phyloP scores from a whole-genome alignment of 2,113 vertebrate species.

The Python bivittatus region DNA sequence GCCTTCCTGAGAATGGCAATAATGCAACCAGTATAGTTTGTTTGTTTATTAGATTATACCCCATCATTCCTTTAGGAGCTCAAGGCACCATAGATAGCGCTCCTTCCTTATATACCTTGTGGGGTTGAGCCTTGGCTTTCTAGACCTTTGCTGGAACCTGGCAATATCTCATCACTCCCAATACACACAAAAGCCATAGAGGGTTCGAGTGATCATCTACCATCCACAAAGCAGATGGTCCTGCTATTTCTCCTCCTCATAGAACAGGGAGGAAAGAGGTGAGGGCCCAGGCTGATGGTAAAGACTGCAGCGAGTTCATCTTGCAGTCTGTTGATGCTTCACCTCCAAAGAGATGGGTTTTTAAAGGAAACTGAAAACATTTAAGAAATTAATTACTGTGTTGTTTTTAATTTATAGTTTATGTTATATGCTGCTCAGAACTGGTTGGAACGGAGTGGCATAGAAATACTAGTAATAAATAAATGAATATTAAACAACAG shows the following conservation, averaged over 20 bases:
- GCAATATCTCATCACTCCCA: background rate
- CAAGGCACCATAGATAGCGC: background rate
- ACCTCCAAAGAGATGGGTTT: background rate
- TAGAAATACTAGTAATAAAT: background rate
- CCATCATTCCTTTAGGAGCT: background rate
- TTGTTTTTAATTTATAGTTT: background rate
- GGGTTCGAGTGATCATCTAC: background rate
- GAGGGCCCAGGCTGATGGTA: background rate
- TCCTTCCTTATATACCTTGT: background rate
- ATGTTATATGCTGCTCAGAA: background rate
- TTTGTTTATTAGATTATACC: background rate
- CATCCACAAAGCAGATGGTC: background rate
- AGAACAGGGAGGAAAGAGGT: background rate
- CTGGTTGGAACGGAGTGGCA: background rate
- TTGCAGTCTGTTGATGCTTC: background rate
- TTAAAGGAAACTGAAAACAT: background rate
- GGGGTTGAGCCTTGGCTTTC: background rate
- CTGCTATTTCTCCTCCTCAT: background rate
- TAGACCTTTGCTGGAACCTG: background rate
- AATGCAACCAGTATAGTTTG: background rate
- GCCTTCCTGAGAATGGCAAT: background rate
- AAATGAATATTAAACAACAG: background rate
- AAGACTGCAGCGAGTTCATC: background rate
- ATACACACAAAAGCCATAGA: background rate
- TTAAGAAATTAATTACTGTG: background rate